These are phyloP conservation scores for Spea hammondii DNA, from an alignment of 2,797 vertebrate genomes.

Conservation along the genomic window DNA sequence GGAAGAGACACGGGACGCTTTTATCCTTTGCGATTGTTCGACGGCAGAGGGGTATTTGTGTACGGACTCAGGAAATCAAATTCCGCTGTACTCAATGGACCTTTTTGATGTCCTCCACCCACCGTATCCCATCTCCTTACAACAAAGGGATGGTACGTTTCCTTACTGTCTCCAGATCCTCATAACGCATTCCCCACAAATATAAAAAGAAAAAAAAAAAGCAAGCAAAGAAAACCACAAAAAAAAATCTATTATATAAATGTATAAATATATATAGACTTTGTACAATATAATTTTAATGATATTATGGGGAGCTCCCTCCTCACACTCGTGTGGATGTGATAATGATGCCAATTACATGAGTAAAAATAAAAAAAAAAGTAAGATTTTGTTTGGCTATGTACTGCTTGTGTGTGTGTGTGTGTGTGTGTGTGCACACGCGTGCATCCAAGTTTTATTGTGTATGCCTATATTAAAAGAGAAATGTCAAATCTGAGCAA, in stretches of 20 bases:
- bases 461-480: background rate
- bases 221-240: conserved; percentile 15
- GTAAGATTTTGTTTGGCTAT: background rate
- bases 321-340: conserved; percentile 43
- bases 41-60: background rate
- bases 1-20: background rate
- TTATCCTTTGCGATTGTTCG: conserved; percentile 10
- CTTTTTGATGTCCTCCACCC: conserved; percentile 4
- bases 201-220: background rate
- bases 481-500: too few species aligned
- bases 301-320: conserved; percentile 38
- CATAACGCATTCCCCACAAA: conserved; percentile 46
- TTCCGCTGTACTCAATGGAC: conserved; percentile 12
- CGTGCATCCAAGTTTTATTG: background rate
- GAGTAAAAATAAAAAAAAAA: conserved; percentile 32
- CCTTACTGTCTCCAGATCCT: conserved; percentile 15
- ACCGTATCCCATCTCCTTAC: background rate
- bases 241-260: conserved; percentile 45
- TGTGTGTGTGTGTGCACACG: background rate
- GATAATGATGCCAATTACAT: conserved; percentile 50
- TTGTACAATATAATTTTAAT: conserved; percentile 52
- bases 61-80: conserved; percentile 9
- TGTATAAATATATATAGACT: conserved; percentile 39
- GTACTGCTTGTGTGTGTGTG: conserved; percentile 5
- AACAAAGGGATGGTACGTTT: conserved; percentile 46